Evolutionary conservation across 2,888 invertebrate genomes (phyloP), one percentile per base, ranked within the genome.

Genomic region (Nysson spinosus): DNA sequence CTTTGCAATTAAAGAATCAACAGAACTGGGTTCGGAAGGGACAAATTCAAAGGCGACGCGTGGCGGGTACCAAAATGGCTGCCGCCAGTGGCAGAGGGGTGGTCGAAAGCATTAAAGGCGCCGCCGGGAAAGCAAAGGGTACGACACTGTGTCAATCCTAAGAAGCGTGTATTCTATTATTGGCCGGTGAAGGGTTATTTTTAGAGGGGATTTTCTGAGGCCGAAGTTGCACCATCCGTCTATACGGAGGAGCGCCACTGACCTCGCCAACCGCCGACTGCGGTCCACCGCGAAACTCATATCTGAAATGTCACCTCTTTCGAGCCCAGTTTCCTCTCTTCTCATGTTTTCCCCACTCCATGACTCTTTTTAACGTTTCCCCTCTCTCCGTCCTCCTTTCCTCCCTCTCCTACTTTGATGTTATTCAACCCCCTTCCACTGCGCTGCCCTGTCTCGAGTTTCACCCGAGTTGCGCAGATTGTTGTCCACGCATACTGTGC

Each of bases 221-320:
- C 43, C 50, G 56, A 32, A 56, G 30, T 51, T 56, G 65, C 39
- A 37, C 44, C 49, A 42, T 20, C 60, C 20, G 19, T 14, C 3
- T 47, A 35, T n/a, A n/a, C 16, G 19, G 37, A 46, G 32, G 43
- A 58, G 40, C 72, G 74, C 74, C 66, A 73, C 72, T 72, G 72
- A 72, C 72, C 72, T 72, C 74, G 65, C 74, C 69, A 72, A 72
- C 52, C 66, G 70, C 61, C 57, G 70, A 63, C 74, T 72, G 74
- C 43, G 72, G 72, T 74, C 63, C 67, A 73, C 72, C 72, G 74
- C 72, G 74, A 66, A 60, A 74, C 70, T 70, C 58, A 22, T 67
- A 63, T 62, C 58, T 66, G 51, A 60, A 72, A 74, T 55, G 70
- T 74, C 70, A 49, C 52, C 58, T 66, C 54, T 61, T 49, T 22